Conservation (phyloP, 53 echinoderm and acorn worm species). For the Hippasteria phrygiana region DNA sequence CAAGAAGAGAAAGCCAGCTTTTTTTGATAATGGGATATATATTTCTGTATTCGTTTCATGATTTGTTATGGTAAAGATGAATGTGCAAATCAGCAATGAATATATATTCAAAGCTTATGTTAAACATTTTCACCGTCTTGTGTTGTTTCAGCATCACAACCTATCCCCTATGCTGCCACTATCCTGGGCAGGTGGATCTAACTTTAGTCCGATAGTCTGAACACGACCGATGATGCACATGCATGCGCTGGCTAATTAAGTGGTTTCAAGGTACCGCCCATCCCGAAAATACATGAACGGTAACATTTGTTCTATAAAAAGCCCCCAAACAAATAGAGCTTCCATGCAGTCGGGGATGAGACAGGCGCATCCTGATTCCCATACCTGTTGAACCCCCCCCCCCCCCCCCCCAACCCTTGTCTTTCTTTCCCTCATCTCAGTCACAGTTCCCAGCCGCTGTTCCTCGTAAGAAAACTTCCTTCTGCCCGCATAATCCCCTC, state of each 20-base stretch:
- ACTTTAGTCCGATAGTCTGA: not conserved
- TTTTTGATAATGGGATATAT: too few species aligned
- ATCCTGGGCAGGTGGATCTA: not conserved
- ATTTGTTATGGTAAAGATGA: too few species aligned
- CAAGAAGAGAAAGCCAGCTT: too few species aligned
- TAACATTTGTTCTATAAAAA: constrained; percentile 34
- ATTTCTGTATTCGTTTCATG: too few species aligned
- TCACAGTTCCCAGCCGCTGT: constrained; percentile 30
- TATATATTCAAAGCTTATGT: too few species aligned
- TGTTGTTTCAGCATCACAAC: not conserved
- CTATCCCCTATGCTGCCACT: too few species aligned
- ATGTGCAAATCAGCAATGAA: too few species aligned
- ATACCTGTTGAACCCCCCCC: constrained; percentile 42
- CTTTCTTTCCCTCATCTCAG: constrained; percentile 21
- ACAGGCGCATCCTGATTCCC: constrained; percentile 9
- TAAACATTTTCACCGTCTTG: too few species aligned
- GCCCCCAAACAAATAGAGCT: constrained; percentile 24
- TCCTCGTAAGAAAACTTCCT: constrained; percentile 29
- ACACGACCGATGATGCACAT: not conserved
- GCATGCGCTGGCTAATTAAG: not conserved
- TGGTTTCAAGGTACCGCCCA: constrained; percentile 41
- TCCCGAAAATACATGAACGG: constrained; percentile 10
- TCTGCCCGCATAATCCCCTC: not conserved
- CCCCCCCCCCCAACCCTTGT: not conserved
- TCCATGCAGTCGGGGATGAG: constrained; percentile 24